Base-by-base conservation (phyloP, 2,113 vertebrate genomes). In the Onychorhynchus coronatus region DNA sequence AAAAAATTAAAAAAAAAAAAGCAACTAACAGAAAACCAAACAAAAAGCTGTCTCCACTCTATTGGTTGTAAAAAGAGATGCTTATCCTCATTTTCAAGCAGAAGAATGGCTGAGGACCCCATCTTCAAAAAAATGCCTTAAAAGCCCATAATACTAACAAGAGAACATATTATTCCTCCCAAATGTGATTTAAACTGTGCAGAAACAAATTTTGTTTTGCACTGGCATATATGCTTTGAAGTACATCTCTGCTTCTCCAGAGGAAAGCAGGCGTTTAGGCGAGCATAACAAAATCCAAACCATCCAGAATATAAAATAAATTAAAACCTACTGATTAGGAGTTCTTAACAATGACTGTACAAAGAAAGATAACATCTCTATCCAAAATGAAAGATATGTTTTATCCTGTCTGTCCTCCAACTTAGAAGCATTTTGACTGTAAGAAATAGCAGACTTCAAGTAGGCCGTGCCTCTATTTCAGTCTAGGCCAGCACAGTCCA, bases 151-250 rank as follows among this genome's bases (percentile, higher is more conserved):
- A 73, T 73, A 53, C 94, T 93, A 96, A 91, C 84, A 84, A 95
- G 81, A 92, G 55, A 96, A 89, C 3, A 5, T 53, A 82, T 91
- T 96, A 96, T 89, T 93, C 73, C 84, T 96, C 97, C 94, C 97
- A 92, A 92, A 87, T 3, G 94, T 78, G 78, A 53, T 62, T 97
- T 96, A 96, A 95, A 95, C 76, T 49, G 44, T 68, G 80, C 75
- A 97, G 88, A 96, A 96, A 86, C 77, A 96, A 88, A 94, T 96
- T 97, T 95, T 93, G 79, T 95, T 95, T 91, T 84, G 85, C 41
- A 3, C 70, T 94, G 53, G 78, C 61, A 91, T 75, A 91, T 53
- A 93, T 0, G 1, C 76, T 93, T 95, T 93, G 94, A 97, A 95
- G 76, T 50, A 91, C 30, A 62, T 91, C 58, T 68, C 89, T 80